These are phyloP conservation scores for Proterorhinus semilunaris DNA, from an alignment of 2,113 vertebrate species.

Conservation along the genomic window DNA sequence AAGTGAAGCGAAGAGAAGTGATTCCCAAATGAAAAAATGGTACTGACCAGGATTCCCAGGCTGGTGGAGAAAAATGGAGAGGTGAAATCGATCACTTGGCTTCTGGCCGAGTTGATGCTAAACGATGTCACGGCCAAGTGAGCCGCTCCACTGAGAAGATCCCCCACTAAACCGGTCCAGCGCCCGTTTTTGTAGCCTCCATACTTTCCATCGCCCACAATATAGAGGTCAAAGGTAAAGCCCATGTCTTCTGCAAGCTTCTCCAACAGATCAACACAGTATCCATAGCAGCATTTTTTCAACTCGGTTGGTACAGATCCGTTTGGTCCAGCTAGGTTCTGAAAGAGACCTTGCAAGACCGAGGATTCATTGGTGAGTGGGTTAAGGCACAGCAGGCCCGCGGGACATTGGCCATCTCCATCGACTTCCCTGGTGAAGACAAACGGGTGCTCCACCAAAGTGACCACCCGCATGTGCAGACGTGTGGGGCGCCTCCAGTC, in stretches of 20 bases:
- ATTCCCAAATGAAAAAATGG: not conserved
- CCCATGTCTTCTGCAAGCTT: conserved; percentile 87
- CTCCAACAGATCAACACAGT: conserved; percentile 93
- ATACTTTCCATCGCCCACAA: conserved; percentile 93
- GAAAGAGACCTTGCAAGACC: conserved; percentile 53
- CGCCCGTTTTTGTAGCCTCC: conserved; percentile 83
- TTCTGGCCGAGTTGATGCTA: conserved; percentile 92
- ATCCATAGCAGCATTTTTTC: conserved; percentile 91
- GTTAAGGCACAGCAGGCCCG: conserved; percentile 91
- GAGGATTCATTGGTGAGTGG: conserved; percentile 72
- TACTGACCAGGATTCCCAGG: conserved; percentile 86
- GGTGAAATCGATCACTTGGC: conserved; percentile 94
- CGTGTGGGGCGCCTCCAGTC: conserved; percentile 59
- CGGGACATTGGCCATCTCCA: conserved; percentile 89
- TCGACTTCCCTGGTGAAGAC: conserved; percentile 92
- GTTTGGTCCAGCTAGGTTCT: conserved; percentile 72
- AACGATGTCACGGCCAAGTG: conserved; percentile 96
- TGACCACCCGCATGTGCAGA: conserved; percentile 83
- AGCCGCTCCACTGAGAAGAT: conserved; percentile 86
- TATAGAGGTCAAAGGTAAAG: conserved; percentile 92
- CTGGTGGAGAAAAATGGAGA: conserved; percentile 98
- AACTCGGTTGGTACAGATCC: conserved; percentile 54
- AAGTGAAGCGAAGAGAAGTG: too few species aligned
- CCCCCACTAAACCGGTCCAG: conserved; percentile 93
- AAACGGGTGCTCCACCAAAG: conserved; percentile 92